Conservation (phyloP, 2,797 vertebrate species). For the Sebastiscus tertius region DNA sequence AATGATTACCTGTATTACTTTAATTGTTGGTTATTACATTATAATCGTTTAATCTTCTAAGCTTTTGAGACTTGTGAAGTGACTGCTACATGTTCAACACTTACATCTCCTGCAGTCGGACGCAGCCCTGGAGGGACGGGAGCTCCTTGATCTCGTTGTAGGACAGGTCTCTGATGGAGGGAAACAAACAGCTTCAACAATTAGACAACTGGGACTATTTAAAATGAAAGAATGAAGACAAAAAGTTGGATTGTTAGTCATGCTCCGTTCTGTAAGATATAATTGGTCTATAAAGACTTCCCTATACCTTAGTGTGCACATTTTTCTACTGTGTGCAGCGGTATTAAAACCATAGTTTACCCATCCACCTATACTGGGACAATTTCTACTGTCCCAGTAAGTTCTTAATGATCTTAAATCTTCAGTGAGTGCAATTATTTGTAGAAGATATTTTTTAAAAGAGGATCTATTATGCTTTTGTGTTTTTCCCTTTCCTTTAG, state of each 20-base stretch:
- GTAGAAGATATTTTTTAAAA: neutral
- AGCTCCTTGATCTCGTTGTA: constrained; percentile 92
- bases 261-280: neutral
- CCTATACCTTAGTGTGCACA: neutral
- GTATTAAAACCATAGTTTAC: neutral
- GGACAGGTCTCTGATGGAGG: constrained; percentile 90
- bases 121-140: constrained; percentile 90
- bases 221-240: neutral
- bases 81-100: constrained; percentile 59
- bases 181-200: constrained; percentile 21
- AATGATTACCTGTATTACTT: no score
- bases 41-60: neutral
- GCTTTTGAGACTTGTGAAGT: neutral
- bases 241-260: neutral
- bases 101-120: constrained; percentile 95
- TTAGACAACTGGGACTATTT: neutral
- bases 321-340: neutral
- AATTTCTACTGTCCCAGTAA: neutral
- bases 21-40: neutral
- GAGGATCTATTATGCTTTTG: neutral
- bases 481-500: no score
- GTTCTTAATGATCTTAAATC: neutral
- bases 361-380: neutral
- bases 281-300: neutral
- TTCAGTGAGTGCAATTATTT: neutral